These are phyloP conservation scores for Sebastes iracundus DNA, from an alignment of 2,797 vertebrate genomes.

Conservation along the genomic window DNA sequence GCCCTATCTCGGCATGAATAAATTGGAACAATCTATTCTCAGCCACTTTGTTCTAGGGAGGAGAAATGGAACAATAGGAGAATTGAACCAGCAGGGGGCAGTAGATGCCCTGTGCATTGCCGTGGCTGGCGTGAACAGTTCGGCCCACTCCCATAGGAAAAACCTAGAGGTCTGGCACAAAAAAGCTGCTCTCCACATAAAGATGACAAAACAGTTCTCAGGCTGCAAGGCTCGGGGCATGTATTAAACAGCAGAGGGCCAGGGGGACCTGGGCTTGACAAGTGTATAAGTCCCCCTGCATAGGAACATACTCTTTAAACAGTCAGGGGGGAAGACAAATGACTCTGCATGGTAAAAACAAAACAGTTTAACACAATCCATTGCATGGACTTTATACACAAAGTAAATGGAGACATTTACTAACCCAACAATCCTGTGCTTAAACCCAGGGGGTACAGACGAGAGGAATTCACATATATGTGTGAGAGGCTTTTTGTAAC, in stretches of 20 bases:
- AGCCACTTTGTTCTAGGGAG: conserved; percentile 73
- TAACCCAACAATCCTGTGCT: conserved; percentile 32
- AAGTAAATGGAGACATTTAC: conserved; percentile 61
- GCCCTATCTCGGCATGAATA: conserved; percentile 74
- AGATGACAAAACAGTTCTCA: conserved; percentile 80
- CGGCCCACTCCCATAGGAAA: conserved; percentile 61
- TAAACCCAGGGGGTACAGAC: conserved; percentile 40
- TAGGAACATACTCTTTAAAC: conserved; percentile 60
- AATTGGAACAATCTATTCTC: conserved; percentile 83
- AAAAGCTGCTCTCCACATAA: conserved; percentile 77
- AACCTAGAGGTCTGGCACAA: conserved; percentile 72
- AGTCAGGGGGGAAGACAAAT: conserved; percentile 67
- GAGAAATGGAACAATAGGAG: conserved; percentile 48
- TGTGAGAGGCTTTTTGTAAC: conserved; percentile 45
- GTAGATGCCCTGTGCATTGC: conserved; percentile 78
- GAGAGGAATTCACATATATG: conserved; percentile 23
- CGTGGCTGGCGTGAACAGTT: conserved; percentile 33
- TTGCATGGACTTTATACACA: conserved; percentile 39
- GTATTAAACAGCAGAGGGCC: conserved; percentile 82
- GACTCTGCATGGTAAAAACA: conserved; percentile 30
- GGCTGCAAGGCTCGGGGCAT: conserved; percentile 70
- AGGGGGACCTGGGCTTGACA: conserved; percentile 74
- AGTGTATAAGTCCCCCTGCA: conserved; percentile 73
- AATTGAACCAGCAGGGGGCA: conserved; percentile 83
- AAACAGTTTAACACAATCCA: conserved; percentile 43